Percentiles rank a stretch among this genome's conserved stretches.
phyloP scores from a whole-genome alignment of 2,888 invertebrate species.

The Macrosoma leucophasiata region DNA sequence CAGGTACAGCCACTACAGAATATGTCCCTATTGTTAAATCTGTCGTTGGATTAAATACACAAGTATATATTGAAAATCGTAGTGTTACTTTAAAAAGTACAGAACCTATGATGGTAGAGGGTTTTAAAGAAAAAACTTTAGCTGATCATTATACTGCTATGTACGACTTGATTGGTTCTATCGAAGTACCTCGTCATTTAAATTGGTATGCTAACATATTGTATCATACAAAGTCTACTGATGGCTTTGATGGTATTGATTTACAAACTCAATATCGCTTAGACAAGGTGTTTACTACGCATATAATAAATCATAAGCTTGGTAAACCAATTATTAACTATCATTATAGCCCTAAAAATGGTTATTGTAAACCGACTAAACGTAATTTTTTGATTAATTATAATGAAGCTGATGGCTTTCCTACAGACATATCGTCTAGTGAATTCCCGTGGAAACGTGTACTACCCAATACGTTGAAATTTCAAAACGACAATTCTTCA shows the following conservation, averaged over 20 bases:
- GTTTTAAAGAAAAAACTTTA: slow-evolving; percentile 1
- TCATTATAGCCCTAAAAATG: slow-evolving; percentile 6
- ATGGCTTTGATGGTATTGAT: no score
- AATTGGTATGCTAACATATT: slow-evolving; percentile 4
- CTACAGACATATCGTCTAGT: slow-evolving; percentile 3
- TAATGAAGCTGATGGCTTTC: slow-evolving; percentile 6
- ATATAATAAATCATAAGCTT: slow-evolving; percentile 3
- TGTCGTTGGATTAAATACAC: slow-evolving; percentile 6
- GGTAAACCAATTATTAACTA: slow-evolving; percentile 9
- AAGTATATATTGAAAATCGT: not conserved
- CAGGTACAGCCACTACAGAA: slow-evolving; percentile 9
- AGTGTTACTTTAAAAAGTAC: not conserved
- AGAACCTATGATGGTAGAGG: slow-evolving; percentile 2
- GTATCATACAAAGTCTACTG: no score
- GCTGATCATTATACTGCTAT: slow-evolving; percentile 4
- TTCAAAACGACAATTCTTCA: not conserved
- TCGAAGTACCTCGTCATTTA: slow-evolving; percentile 9
- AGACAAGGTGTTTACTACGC: slow-evolving; percentile 3
- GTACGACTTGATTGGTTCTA: slow-evolving; percentile 1
- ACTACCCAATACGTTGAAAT: not conserved
- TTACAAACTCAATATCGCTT: no score
- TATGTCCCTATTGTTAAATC: slow-evolving; percentile 10
- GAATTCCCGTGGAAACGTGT: slow-evolving; percentile 5
- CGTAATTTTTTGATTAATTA: slow-evolving; percentile 5
- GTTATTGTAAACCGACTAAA: slow-evolving; percentile 9